Evolutionary conservation across 1,140 invertebrate genomes (phyloP).

Genomic region (Uloborus diversus): DNA sequence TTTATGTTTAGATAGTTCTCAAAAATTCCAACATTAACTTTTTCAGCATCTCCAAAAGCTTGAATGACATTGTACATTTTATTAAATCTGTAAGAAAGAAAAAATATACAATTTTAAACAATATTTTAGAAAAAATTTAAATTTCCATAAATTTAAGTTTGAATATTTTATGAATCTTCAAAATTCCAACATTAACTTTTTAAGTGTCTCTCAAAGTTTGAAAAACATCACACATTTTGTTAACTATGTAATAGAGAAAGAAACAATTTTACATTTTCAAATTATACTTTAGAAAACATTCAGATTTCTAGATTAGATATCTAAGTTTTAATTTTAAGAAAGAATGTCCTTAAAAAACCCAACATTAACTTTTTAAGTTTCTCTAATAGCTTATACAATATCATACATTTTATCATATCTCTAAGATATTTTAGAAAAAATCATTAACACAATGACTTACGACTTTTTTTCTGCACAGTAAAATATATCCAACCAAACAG

Average conservation of each 20-base stretch:
- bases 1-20: constrained; percentile 86
- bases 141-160: too few species aligned
- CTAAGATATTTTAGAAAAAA: neutral
- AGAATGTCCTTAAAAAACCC: too few species aligned
- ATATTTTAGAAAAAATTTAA: too few species aligned
- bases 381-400: too few species aligned
- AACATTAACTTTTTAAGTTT: too few species aligned
- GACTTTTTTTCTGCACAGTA: constrained; percentile 66
- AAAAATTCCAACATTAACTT: constrained; percentile 82
- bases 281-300: too few species aligned
- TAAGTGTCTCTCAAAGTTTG: neutral
- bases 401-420: too few species aligned
- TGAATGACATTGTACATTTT: constrained; percentile 75
- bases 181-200: neutral
- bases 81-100: constrained; percentile 65
- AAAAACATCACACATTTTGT: neutral
- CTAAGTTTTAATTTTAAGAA: too few species aligned
- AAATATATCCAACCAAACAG: constrained; percentile 86
- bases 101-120: constrained; percentile 21
- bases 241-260: neutral
- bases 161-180: too few species aligned
- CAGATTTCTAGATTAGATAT: too few species aligned
- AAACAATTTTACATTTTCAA: neutral
- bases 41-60: constrained; percentile 82
- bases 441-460: constrained; percentile 49